These are phyloP conservation scores for Pseudomyrmex concolor DNA, from an alignment of 1,140 invertebrate genomes.

Conservation along the genomic window DNA sequence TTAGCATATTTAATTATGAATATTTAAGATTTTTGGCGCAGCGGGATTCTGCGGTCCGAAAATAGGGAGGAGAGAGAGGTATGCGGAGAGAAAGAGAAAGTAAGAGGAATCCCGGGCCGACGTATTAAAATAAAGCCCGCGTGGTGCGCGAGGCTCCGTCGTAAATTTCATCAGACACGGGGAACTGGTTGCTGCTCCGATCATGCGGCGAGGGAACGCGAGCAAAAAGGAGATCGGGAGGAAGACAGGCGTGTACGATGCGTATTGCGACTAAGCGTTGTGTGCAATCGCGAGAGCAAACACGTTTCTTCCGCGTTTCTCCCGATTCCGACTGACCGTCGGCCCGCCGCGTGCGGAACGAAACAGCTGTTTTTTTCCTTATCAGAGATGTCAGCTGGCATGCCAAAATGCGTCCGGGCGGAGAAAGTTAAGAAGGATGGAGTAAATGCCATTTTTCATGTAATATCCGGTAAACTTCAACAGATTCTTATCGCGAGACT, in stretches of 20 bases:
- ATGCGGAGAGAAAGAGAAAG: background rate
- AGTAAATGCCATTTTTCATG: no score
- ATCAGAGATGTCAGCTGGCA: background rate
- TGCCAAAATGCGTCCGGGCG: no score
- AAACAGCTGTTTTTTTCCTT: background rate
- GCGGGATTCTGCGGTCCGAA: slow-evolving; percentile 75
- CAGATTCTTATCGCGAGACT: no score
- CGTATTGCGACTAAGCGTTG: slow-evolving; percentile 74
- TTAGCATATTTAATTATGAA: slow-evolving; percentile 85
- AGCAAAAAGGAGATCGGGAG: slow-evolving; percentile 75
- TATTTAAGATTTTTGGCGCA: slow-evolving; percentile 84
- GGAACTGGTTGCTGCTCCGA: slow-evolving; percentile 79
- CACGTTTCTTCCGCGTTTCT: slow-evolving; percentile 38
- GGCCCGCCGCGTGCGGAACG: background rate
- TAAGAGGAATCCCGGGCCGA: slow-evolving; percentile 27
- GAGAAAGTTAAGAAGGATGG: no score
- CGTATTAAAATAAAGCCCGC: slow-evolving; percentile 83
- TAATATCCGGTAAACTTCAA: no score
- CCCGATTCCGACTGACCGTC: slow-evolving; percentile 16
- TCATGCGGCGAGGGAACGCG: slow-evolving; percentile 74
- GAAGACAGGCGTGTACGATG: slow-evolving; percentile 77
- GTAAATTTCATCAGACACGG: slow-evolving; percentile 81
- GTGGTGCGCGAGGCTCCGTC: slow-evolving; percentile 78
- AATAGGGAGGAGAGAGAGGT: slow-evolving; percentile 33
- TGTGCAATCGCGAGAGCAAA: slow-evolving; percentile 40